phyloP scores from a whole-genome alignment of 2,797 vertebrate species.

The Propithecus perrieri region DNA sequence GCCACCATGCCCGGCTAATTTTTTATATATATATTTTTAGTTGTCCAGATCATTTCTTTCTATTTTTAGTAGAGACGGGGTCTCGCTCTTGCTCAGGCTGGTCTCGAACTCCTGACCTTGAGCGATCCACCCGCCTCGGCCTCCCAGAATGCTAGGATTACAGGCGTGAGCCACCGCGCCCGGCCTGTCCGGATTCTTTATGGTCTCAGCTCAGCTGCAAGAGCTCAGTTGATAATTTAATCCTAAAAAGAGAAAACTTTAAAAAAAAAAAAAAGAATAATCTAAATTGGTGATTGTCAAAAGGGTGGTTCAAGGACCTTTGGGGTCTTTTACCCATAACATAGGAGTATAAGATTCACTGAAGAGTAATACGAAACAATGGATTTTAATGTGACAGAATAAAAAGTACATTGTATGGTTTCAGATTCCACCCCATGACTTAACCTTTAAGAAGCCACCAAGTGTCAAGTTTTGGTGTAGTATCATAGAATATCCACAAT shows the following conservation, averaged over 20 bases:
- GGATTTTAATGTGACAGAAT: not conserved
- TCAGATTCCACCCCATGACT: not conserved
- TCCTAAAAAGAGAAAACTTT: not conserved
- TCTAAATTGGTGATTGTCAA: not conserved
- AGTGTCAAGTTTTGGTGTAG: not conserved
- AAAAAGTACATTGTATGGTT: not conserved
- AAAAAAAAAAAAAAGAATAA: not conserved
- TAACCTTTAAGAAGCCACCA: not conserved
- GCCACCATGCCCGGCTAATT: no score
- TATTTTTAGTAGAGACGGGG: no score
- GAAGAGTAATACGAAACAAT: not conserved
- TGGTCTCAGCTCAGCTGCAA: not conserved
- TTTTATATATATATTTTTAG: no score
- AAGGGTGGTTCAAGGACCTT: not conserved
- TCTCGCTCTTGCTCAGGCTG: no score
- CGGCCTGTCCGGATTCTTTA: not conserved
- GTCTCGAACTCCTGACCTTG: no score
- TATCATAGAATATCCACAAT: not conserved
- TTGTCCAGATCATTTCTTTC: no score
- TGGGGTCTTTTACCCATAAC: not conserved
- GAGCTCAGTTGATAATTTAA: not conserved
- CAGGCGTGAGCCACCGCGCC: no score
- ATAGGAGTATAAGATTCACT: not conserved
- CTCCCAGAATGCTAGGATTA: no score
- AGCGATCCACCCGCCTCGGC: no score